Conservation (phyloP, 2,113 vertebrate genomes). For the Albula glossodonta region DNA sequence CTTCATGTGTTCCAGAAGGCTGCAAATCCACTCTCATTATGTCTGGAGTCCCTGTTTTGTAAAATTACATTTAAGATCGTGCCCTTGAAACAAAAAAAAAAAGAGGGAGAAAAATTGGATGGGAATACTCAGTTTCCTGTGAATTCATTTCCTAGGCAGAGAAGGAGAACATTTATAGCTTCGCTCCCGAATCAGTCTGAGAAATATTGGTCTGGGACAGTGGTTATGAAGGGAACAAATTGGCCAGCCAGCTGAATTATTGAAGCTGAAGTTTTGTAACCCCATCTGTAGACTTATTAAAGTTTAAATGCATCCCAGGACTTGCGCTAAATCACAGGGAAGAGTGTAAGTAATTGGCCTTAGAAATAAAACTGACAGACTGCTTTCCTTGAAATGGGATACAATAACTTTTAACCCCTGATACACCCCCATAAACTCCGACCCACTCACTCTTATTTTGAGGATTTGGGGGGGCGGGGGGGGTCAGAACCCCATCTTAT, state of each 20-base stretch:
- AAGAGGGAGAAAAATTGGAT: neutral
- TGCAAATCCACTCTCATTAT: constrained; percentile 9
- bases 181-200: neutral
- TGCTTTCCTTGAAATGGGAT: neutral
- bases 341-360: neutral
- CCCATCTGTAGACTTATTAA: constrained; percentile 15
- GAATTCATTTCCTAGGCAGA: neutral
- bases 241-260: constrained; percentile 1
- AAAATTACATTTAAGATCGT: neutral
- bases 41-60: neutral
- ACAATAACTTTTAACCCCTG: constrained; percentile 6
- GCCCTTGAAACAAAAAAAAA: constrained; percentile 8
- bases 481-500: no score
- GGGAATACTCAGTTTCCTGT: neutral
- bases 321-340: neutral
- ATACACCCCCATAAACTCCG: neutral
- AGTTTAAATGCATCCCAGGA: constrained; percentile 3
- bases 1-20: neutral
- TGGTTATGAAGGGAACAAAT: neutral
- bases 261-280: constrained; percentile 8
- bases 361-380: constrained; percentile 3
- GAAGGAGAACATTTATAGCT: neutral
- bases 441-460: neutral
- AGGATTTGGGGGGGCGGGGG: neutral
- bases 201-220: constrained; percentile 6